These are phyloP conservation scores for Cecidostiba fungosa DNA, from an alignment of 2,888 invertebrate genomes.

Conservation along the genomic window DNA sequence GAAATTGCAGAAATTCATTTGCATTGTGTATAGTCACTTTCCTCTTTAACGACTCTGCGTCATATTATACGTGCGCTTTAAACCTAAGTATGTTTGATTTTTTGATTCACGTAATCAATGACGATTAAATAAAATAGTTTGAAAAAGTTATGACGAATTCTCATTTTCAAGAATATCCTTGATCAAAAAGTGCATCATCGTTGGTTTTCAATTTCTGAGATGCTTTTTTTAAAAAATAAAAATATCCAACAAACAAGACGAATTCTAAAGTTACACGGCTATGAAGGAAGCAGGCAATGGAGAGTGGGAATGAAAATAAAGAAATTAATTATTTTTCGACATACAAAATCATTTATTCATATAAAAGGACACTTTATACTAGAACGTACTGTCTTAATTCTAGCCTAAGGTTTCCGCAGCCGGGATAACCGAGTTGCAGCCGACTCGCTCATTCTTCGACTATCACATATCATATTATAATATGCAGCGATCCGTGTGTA, in stretches of 20 bases:
- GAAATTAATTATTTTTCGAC: slow-evolving; percentile 65
- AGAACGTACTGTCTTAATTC: slow-evolving; percentile 76
- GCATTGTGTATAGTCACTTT: slow-evolving; percentile 36
- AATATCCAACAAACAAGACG: too few species aligned
- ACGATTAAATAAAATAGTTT: slow-evolving; percentile 9
- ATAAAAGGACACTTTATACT: slow-evolving; percentile 79
- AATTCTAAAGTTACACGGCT: too few species aligned
- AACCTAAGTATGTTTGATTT: neutral
- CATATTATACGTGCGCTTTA: neutral
- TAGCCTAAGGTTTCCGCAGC: slow-evolving; percentile 72
- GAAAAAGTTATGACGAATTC: neutral
- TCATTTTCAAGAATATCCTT: neutral
- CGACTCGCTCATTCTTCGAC: slow-evolving; percentile 72
- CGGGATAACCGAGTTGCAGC: slow-evolving; percentile 70
- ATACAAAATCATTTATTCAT: slow-evolving; percentile 79
- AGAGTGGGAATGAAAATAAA: slow-evolving; percentile 8
- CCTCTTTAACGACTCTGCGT: neutral
- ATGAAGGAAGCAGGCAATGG: neutral
- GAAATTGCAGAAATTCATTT: slow-evolving; percentile 47
- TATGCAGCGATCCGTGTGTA: slow-evolving; percentile 70
- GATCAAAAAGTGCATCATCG: neutral
- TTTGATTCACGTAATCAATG: slow-evolving; percentile 8
- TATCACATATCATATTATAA: slow-evolving; percentile 75
- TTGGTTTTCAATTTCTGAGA: too few species aligned
- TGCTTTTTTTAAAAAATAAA: too few species aligned